These are phyloP conservation scores for Microctenopoma steveboyesi DNA, from an alignment of 2,797 vertebrate genomes.

Conservation along the genomic window DNA sequence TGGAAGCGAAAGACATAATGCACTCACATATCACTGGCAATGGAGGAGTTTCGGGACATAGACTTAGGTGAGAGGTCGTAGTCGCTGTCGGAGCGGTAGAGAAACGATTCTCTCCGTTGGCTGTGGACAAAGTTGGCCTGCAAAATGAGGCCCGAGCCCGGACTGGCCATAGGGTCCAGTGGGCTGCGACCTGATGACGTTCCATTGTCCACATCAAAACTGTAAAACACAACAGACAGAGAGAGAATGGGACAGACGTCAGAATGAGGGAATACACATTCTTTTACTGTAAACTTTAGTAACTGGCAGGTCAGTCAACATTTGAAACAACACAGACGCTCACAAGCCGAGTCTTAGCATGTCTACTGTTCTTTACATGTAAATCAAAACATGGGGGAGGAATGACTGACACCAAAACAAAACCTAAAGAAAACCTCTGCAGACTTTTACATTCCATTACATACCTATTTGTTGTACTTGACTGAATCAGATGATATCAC, in stretches of 20 bases:
- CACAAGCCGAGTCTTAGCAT: background rate
- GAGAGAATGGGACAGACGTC: constrained; percentile 11
- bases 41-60: constrained; percentile 99
- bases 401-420: too few relatives aligned
- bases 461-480: background rate
- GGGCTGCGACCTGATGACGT: constrained; percentile 97
- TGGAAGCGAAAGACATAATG: constrained; percentile 19
- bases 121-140: constrained; percentile 99
- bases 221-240: constrained; percentile 61
- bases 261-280: background rate
- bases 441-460: too few relatives aligned
- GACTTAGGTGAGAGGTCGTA: constrained; percentile 99
- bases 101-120: constrained; percentile 97
- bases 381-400: background rate
- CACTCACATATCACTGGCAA: constrained; percentile 99
- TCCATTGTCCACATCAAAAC: constrained; percentile 99
- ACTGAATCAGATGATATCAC: background rate
- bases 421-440: too few relatives aligned
- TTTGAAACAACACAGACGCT: background rate
- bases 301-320: background rate
- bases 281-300: background rate
- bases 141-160: constrained; percentile 96
- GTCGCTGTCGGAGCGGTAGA: constrained; percentile 98
- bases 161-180: constrained; percentile 98
- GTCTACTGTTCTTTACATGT: background rate